phyloP scores from a whole-genome alignment of 2,113 vertebrate species.

The Bufo gargarizans region DNA sequence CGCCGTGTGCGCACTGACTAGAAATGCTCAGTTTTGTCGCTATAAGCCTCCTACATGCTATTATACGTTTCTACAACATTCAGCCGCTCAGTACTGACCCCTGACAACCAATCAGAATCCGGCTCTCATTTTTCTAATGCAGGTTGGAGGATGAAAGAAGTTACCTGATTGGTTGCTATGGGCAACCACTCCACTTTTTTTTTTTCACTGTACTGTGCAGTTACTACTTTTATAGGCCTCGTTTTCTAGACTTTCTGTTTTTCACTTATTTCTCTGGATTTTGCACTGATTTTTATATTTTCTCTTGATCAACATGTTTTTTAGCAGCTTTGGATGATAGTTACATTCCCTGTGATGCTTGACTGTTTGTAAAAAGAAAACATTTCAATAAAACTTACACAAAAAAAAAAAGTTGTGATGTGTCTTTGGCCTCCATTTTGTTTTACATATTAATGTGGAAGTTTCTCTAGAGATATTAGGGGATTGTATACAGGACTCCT shows the following conservation, averaged over 20 bases:
- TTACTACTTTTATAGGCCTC: neutral
- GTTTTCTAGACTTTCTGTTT: neutral
- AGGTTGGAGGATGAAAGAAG: neutral
- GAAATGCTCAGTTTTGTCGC: neutral
- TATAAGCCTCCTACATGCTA: neutral
- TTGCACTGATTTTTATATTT: slow-evolving; percentile 30
- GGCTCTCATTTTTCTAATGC: neutral
- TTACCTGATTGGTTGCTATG: neutral
- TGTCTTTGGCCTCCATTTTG: neutral
- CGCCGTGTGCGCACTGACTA: neutral
- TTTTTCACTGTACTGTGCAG: neutral
- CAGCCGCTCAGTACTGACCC: neutral
- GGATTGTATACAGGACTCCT: no score
- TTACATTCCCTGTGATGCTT: neutral
- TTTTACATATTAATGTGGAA: no score
- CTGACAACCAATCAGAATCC: neutral
- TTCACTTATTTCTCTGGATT: neutral
- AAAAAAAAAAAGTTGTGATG: neutral
- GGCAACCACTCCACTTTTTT: neutral
- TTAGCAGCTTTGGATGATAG: neutral
- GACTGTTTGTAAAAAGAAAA: neutral
- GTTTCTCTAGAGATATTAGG: no score
- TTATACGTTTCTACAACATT: neutral
- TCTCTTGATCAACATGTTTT: neutral
- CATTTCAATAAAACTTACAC: slow-evolving; percentile 15